Base-by-base conservation (phyloP, 2,797 vertebrate species). In the Poeciliopsis presidionis region DNA sequence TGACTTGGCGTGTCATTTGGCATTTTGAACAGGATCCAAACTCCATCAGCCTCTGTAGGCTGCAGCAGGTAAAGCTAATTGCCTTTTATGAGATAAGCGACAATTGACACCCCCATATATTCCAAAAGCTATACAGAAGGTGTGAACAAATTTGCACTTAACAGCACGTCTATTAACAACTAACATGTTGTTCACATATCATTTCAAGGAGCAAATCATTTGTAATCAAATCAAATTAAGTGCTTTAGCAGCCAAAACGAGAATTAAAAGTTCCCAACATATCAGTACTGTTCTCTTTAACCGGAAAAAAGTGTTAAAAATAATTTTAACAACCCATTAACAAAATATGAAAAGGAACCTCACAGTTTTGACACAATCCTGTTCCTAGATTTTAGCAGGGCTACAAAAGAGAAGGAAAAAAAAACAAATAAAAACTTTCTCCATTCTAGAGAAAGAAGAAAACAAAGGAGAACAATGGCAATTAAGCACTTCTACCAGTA, bases 401-500 rank as follows among this genome's bases (percentile, higher is more conserved):
- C 71, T 36, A 51, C 1, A 30, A 1, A 41, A 43, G 65, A 22
- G 11, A 7, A 51, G 9, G 72, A 43, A 55, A 33, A 61, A 67
- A 45, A 81, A 39, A 30, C 30, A 30, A 7, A 55, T 9, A 5
- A 67, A 59, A 67, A 33, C 80, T 55, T 78, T 76, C 87, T 83
- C n/a, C 71, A 85, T 77, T 84, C 45, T 83, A 83, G 76, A 82
- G 86, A 84, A 43, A 67, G 63, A 81, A n/a, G 45, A 46, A 46
- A 55, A n/a, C 57, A 53, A n/a, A 41, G 30, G 53, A 69, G 39
- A 84, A 73, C 83, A 72, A n/a, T 39, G 76, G 88, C 87, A 93
- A 92, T 93, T 92, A 93, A 86, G 80, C 76, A 57, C 25, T 51
- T 87, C 76, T 84, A 88, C 84, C 85, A 45, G 55, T 87, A 85